phyloP scores from a whole-genome alignment of 2,113 vertebrate genomes.

The Hyaena hyaena region DNA sequence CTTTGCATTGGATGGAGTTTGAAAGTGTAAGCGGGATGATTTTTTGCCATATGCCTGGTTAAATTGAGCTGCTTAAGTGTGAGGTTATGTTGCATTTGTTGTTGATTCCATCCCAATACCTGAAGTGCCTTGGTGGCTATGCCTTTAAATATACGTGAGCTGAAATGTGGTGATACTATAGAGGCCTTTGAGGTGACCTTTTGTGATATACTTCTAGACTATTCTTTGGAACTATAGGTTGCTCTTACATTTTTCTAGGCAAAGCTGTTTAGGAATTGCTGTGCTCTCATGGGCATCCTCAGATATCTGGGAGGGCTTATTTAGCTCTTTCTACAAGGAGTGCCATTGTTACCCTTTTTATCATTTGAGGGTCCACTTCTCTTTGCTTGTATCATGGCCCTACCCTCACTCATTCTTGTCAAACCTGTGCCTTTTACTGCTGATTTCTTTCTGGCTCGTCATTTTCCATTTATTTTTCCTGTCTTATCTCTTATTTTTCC shows the following conservation, averaged over 20 bases:
- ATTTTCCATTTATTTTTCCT: neutral
- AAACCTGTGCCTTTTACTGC: neutral
- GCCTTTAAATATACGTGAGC: neutral
- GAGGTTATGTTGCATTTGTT: neutral
- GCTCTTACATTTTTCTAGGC: neutral
- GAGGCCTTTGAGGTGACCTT: neutral
- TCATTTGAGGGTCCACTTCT: neutral
- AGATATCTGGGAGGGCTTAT: neutral
- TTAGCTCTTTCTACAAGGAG: neutral
- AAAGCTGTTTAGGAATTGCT: neutral
- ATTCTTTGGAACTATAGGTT: neutral
- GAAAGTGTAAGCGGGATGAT: neutral
- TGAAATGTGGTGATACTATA: neutral
- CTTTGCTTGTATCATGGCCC: neutral
- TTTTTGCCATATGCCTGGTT: neutral
- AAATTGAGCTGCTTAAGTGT: neutral
- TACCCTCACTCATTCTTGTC: neutral
- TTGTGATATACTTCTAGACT: neutral
- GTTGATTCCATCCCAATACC: neutral
- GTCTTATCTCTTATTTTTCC: neutral
- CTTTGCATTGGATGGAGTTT: neutral
- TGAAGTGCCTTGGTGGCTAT: neutral
- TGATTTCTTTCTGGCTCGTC: neutral
- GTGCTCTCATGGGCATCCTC: neutral
- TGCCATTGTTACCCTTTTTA: neutral